Percentiles rank a stretch among this genome's conserved stretches.
Conservation (phyloP, 2,888 invertebrate species). For the Ennomos quercinarius region DNA sequence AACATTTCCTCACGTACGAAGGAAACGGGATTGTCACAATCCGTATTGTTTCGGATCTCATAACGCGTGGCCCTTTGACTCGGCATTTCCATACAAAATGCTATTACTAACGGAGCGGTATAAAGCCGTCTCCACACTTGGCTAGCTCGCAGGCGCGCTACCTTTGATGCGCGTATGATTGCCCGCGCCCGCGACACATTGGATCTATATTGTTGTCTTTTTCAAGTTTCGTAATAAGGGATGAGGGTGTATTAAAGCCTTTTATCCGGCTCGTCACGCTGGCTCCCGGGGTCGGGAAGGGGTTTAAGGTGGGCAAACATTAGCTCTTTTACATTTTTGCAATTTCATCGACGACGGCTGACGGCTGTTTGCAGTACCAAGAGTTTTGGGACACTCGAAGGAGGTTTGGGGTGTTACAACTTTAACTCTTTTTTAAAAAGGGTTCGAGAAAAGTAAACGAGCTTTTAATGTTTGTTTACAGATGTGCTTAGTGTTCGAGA, state of each 20-base stretch:
- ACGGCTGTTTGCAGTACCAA: constrained; percentile 74
- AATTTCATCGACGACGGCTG: constrained; percentile 81
- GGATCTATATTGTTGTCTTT: constrained; percentile 86
- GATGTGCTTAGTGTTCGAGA: constrained; percentile 57
- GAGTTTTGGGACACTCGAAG: constrained; percentile 61
- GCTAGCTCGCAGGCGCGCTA: constrained; percentile 74
- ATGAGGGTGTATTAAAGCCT: constrained; percentile 86
- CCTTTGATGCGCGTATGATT: constrained; percentile 85
- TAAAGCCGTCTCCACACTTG: constrained; percentile 81
- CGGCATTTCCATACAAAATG: constrained; percentile 68
- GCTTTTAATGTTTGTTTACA: constrained; percentile 70
- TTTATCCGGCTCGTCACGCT: constrained; percentile 85
- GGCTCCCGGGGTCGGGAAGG: constrained; percentile 79
- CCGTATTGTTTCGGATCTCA: constrained; percentile 83
- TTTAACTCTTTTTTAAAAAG: constrained; percentile 74
- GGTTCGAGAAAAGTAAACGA: constrained; percentile 70
- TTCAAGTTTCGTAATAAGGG: constrained; percentile 86
- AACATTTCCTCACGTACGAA: constrained; percentile 75
- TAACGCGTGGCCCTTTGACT: constrained; percentile 83
- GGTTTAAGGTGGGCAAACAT: constrained; percentile 85
- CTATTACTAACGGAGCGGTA: constrained; percentile 67
- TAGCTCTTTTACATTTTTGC: constrained; percentile 86
- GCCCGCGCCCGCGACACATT: constrained; percentile 85
- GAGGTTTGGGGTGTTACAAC: constrained; percentile 68
- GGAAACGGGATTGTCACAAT: constrained; percentile 83